phyloP scores from a whole-genome alignment of 2,113 vertebrate genomes.

The Malurus melanocephalus region DNA sequence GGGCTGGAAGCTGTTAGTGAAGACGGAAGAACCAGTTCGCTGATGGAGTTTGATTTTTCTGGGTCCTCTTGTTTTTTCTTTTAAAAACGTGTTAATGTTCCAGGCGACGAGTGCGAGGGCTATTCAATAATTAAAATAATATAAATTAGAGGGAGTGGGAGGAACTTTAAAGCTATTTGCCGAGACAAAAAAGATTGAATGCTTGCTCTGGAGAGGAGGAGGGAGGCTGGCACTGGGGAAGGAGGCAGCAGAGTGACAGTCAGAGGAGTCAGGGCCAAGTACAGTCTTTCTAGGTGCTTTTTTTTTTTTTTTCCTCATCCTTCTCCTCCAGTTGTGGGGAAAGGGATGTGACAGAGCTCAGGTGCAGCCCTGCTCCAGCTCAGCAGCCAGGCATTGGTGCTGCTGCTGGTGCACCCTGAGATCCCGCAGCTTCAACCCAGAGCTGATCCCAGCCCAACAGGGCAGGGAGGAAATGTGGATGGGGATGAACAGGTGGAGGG shows the following conservation, averaged over 20 bases:
- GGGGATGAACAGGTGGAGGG: rapidly evolving
- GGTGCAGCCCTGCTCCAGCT: neutral
- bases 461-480: neutral
- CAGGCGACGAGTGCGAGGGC: slow-evolving; percentile 44
- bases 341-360: neutral
- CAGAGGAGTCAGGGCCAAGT: neutral
- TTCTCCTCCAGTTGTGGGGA: neutral
- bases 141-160: slow-evolving; percentile 63
- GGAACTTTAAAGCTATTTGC: slow-evolving; percentile 70
- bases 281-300: neutral
- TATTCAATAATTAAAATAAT: slow-evolving; percentile 74
- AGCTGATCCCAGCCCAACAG: rapidly evolving
- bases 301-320: no score
- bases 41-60: slow-evolving; percentile 61
- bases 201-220: slow-evolving; percentile 11
- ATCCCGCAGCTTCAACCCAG: neutral
- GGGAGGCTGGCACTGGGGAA: neutral
- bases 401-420: neutral
- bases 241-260: neutral
- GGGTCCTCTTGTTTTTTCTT: slow-evolving; percentile 18
- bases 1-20: slow-evolving; percentile 50
- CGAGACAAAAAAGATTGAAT: slow-evolving; percentile 53
- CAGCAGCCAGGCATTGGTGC: neutral
- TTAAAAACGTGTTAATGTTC: slow-evolving; percentile 37
- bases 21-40: neutral